Evolutionary conservation across 2,113 vertebrate genomes (phyloP).

Genomic region (Peromyscus polionotus): DNA sequence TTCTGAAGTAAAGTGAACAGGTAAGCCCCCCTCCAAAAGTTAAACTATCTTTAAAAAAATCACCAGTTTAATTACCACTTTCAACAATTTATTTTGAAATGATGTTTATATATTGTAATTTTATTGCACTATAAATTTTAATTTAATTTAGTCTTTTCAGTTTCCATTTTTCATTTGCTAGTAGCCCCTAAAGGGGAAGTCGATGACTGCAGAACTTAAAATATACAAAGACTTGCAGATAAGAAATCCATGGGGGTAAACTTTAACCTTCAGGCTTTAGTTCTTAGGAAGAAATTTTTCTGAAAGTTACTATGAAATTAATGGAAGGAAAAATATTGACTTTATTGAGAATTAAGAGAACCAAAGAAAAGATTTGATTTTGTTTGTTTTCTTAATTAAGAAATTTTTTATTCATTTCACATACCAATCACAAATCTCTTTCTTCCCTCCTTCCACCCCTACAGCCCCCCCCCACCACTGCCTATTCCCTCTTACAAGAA

Average conservation of each 20-base stretch:
- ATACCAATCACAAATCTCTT: no score
- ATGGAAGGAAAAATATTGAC: not conserved
- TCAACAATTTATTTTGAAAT: constrained; percentile 18
- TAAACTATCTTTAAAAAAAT: not conserved
- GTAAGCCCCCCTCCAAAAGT: not conserved
- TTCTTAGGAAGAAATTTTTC: not conserved
- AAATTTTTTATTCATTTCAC: no score
- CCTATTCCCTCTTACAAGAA: no score
- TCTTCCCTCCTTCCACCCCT: no score
- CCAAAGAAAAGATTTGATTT: not conserved
- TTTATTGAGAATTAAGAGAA: constrained; percentile 27
- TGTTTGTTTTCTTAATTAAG: not conserved
- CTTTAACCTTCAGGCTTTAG: not conserved
- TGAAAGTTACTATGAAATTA: constrained; percentile 4
- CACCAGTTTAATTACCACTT: not conserved
- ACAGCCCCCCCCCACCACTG: no score
- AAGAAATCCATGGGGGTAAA: not conserved
- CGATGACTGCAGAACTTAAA: not conserved
- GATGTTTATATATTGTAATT: not conserved
- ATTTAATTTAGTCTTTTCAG: not conserved
- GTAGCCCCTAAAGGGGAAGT: not conserved
- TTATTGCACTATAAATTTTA: not conserved
- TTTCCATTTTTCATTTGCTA: not conserved
- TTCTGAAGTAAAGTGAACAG: not conserved
- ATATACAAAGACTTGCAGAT: not conserved